Conservation (phyloP, 1,140 invertebrate species). For the Oryctes rhinoceros region DNA sequence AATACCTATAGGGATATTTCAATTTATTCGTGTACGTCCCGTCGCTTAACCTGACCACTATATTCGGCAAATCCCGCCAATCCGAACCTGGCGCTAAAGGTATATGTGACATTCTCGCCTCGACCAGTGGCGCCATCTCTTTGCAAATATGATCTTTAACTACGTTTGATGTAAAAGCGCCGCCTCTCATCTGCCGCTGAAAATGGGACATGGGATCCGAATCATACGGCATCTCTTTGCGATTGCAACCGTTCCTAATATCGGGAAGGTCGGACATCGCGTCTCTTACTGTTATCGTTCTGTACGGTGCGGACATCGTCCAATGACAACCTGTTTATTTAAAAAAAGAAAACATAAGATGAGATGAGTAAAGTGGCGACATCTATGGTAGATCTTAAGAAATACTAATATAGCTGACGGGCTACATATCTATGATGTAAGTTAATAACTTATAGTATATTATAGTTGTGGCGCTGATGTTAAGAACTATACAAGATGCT, state of each 20-base stretch:
- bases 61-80: conserved; percentile 89
- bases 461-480: too few relatives aligned
- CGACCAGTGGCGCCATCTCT: conserved; percentile 82
- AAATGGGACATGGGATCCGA: conserved; percentile 78
- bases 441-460: too few relatives aligned
- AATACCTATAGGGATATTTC: conserved; percentile 61
- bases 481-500: too few relatives aligned
- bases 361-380: background rate
- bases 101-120: conserved; percentile 80
- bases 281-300: conserved; percentile 71
- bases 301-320: conserved; percentile 53
- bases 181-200: conserved; percentile 76
- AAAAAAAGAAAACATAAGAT: background rate
- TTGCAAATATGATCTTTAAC: conserved; percentile 83
- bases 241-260: conserved; percentile 77
- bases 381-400: background rate
- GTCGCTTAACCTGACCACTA: conserved; percentile 74
- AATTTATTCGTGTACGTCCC: conserved; percentile 72
- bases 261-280: conserved; percentile 84
- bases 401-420: too few relatives aligned
- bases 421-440: too few relatives aligned
- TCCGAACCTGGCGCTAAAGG: conserved; percentile 80
- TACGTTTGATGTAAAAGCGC: conserved; percentile 58
- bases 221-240: conserved; percentile 78
- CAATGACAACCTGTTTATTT: conserved; percentile 48